Base-by-base conservation (phyloP, 2,113 vertebrate genomes). In the Eonycteris spelaea region DNA sequence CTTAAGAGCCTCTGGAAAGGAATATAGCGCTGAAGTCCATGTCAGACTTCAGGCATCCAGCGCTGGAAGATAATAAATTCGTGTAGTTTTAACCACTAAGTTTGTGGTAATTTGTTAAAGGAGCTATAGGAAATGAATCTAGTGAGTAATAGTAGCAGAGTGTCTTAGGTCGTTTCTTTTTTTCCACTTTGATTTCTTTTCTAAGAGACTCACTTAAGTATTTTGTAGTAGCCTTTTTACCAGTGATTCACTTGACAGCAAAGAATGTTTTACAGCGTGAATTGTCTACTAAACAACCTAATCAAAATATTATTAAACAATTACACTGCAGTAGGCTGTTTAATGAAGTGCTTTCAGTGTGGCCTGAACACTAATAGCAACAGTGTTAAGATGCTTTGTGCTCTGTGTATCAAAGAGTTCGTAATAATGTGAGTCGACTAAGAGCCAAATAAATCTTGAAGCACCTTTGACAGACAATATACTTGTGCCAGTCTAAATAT, bases 281-380 rank as follows among this genome's bases (percentile, higher is more conserved):
- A 97, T 96, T 98, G 98, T 98, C 97, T 98, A 98, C 98, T 98
- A 98, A 99, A 99, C 97, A 98, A 98, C 97, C 98, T 99, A 99
- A 99, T 99, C 99, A 98, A 99, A 99, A 99, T 99, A 98, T 98
- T 99, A 99, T 99, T 99, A 99, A 99, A 99, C 98, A 99, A 99
- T 99, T 98, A 99, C 98, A 98, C 97, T 97, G 95, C 98, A 98
- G 98, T 98, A 98, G 98, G 98, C 97, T 98, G 98, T 98, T 99
- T 99, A 99, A 99, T 99, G 98, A 99, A 99, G 98, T 99, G 98
- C 98, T 99, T 99, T 98, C 98, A 98, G 97, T 98, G 98, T 98
- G 97, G 98, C 98, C 99, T 98, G 98, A 98, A 98, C 97, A 67
- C 98, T 99, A 99, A 99, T 98, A 98, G 98, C 97, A 98, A 97